Evolutionary conservation across 2,888 invertebrate species (phyloP), one percentile per base, ranked within the genome.

Genomic region (Ornithoptera priamus): DNA sequence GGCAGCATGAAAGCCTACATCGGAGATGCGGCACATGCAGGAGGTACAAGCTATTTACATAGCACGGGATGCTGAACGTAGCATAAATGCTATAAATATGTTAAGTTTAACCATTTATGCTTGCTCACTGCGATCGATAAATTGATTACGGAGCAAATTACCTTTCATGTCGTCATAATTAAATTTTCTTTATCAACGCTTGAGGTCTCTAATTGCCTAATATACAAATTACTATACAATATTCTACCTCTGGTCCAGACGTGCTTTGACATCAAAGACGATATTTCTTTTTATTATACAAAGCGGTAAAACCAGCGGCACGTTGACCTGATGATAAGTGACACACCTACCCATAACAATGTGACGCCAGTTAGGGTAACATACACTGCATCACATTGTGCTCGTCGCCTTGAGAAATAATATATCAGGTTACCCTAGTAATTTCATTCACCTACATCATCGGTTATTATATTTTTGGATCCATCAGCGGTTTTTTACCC

Each of bases 111-210:
- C 30, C 69, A 62, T 62, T 65, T 65, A 58, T 20, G 20, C 53
- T 53, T 20, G 39, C 24, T 46, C 59, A 39, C 53, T 65, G 61
- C 36, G 50, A 74, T 77, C 75, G 73, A 76, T 77, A 75, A 74
- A 75, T 72, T 74, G 75, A 74, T 76, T 75, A 75, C 73, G 74
- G 56, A 20, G 70, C 64, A 59, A 72, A 62, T 71, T 68, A 72
- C 67, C 74, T 71, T 74, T 61, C 65, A 69, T 10, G 60, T 53
- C 20, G 24, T 65, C 42, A 4, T 18, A 24, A 56, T 57, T 56
- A 60, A 53, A 17, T 65, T 36, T 39, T 60, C 17, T 60, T 20
- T 22, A 36, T 17, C 36, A 36, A 36, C 46, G 24, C 15, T 58
- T 63, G 18, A 36, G 2, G n/a, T 7, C 20, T 57, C 22, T 57